Percentiles rank a stretch among this genome's conserved stretches.
phyloP scores from a whole-genome alignment of 2,113 vertebrate species.

The Trogon surrucura region DNA sequence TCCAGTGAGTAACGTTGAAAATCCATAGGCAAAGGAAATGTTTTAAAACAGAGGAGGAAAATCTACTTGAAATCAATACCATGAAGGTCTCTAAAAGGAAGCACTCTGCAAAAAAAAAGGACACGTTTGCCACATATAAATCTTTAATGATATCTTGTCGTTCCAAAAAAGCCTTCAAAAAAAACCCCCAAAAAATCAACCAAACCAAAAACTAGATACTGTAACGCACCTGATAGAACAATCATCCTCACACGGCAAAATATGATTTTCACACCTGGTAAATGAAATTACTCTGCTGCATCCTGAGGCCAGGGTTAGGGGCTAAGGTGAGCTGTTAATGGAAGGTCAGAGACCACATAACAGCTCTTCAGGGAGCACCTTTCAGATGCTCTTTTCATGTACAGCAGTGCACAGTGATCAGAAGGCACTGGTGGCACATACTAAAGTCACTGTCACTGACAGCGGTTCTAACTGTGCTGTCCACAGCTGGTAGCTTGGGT shows the following conservation, averaged over 20 bases:
- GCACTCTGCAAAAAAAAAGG: conserved; percentile 29
- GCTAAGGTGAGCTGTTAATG: conserved; percentile 74
- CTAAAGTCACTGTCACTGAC: conserved; percentile 41
- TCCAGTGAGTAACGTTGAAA: conserved; percentile 26
- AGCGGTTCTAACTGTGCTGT: not conserved
- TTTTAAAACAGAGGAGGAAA: conserved; percentile 46
- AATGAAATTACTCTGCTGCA: conserved; percentile 68
- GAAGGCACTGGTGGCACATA: conserved; percentile 39
- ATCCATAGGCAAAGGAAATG: conserved; percentile 44
- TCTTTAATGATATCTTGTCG: conserved; percentile 63
- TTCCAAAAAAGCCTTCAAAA: conserved; percentile 52
- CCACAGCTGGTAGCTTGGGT: not conserved
- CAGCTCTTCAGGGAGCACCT: conserved; percentile 69
- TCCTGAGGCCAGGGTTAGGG: conserved; percentile 66
- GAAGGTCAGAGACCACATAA: conserved; percentile 71
- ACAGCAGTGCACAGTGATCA: conserved; percentile 36
- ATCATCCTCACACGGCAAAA: conserved; percentile 68
- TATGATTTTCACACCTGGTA: conserved; percentile 77
- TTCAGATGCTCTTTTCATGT: conserved; percentile 68
- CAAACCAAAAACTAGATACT: not conserved
- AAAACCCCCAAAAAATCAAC: not conserved
- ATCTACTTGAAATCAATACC: conserved; percentile 39
- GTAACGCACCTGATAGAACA: conserved; percentile 50
- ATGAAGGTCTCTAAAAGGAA: conserved; percentile 28
- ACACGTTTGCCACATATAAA: conserved; percentile 38